These are phyloP conservation scores for Limnephilus auricula DNA, from an alignment of 2,888 invertebrate genomes.

Conservation along the genomic window DNA sequence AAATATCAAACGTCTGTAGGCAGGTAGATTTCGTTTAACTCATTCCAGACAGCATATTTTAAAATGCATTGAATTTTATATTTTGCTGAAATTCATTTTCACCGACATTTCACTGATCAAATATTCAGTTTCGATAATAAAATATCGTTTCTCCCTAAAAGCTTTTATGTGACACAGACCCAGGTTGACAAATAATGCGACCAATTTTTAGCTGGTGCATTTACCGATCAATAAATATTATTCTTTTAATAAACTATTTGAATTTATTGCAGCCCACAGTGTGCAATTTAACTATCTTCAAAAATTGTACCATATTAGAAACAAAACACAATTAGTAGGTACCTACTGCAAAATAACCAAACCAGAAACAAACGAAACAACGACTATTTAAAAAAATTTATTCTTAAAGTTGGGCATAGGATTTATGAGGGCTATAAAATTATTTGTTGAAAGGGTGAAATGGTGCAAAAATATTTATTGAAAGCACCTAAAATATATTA, in stretches of 20 bases:
- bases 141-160: not conserved
- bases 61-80: not conserved
- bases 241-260: not conserved
- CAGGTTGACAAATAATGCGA: not conserved
- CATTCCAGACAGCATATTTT: not conserved
- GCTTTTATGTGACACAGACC: not conserved
- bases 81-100: not conserved
- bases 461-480: too few relatives aligned
- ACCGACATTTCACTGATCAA: not conserved
- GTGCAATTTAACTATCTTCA: not conserved
- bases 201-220: not conserved
- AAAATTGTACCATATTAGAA: too few relatives aligned
- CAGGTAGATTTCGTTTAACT: too few relatives aligned
- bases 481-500: too few relatives aligned
- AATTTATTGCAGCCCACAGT: not conserved
- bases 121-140: not conserved
- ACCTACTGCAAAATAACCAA: too few relatives aligned
- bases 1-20: too few relatives aligned
- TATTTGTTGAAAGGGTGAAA: too few relatives aligned
- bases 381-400: too few relatives aligned
- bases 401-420: too few relatives aligned
- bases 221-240: not conserved
- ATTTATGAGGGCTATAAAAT: too few relatives aligned
- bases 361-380: too few relatives aligned
- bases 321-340: too few relatives aligned